phyloP scores from a whole-genome alignment of 2,888 invertebrate species.

The Anticlea derivata region DNA sequence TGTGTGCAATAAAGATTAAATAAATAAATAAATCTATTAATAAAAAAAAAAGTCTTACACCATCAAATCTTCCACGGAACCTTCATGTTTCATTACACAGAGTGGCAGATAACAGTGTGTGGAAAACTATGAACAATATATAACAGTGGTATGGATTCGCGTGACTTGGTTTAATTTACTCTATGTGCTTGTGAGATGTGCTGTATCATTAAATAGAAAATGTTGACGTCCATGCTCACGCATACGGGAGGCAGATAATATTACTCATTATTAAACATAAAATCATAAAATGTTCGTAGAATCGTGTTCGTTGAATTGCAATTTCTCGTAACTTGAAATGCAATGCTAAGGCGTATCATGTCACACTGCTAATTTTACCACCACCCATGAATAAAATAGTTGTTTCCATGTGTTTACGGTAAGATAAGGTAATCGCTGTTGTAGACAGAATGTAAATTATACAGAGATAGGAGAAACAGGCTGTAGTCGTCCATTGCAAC shows the following conservation, averaged over 20 bases:
- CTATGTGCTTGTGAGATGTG: slow-evolving; percentile 34
- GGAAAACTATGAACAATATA: slow-evolving; percentile 66
- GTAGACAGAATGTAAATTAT: neutral
- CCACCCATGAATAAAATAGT: slow-evolving; percentile 9
- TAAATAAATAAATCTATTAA: no score
- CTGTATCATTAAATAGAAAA: slow-evolving; percentile 61
- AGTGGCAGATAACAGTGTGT: slow-evolving; percentile 54
- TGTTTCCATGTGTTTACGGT: slow-evolving; percentile 2
- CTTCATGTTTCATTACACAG: slow-evolving; percentile 24
- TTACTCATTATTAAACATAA: slow-evolving; percentile 2
- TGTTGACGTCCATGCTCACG: slow-evolving; percentile 47
- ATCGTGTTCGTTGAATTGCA: slow-evolving; percentile 6
- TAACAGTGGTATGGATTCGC: slow-evolving; percentile 49
- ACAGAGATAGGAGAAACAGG: neutral
- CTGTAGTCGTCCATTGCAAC: neutral
- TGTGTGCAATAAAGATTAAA: no score
- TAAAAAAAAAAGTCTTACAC: no score
- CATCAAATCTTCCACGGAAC: slow-evolving; percentile 23
- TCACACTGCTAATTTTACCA: slow-evolving; percentile 1
- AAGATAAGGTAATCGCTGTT: slow-evolving; percentile 1
- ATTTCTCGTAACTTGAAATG: slow-evolving; percentile 14
- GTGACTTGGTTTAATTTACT: slow-evolving; percentile 54
- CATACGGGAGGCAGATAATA: slow-evolving; percentile 53
- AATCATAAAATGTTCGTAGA: slow-evolving; percentile 7
- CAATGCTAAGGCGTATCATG: slow-evolving; percentile 6